phyloP scores from a whole-genome alignment of 2,113 vertebrate genomes.

The Arvicanthis niloticus region DNA sequence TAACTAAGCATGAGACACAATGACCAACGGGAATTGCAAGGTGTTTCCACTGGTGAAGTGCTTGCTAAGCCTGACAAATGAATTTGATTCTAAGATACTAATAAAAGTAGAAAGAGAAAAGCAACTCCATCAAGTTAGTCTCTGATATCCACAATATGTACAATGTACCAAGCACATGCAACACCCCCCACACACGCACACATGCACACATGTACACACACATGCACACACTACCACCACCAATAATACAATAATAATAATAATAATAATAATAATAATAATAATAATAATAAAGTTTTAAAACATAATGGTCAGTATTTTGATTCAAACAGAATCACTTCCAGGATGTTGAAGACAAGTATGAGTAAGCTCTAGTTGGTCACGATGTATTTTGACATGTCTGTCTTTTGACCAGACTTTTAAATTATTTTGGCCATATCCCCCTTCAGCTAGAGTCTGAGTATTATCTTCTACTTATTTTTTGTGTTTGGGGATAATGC shows the following conservation, averaged over 20 bases:
- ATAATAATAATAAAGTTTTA: background rate
- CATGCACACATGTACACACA: background rate
- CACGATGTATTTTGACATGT: background rate
- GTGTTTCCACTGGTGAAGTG: background rate
- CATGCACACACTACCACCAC: background rate
- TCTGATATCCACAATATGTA: background rate
- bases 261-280: background rate
- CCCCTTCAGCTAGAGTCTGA: background rate
- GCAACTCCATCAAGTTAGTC: background rate
- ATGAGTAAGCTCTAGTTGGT: background rate
- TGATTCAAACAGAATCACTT: constrained; percentile 16
- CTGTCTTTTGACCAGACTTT: background rate
- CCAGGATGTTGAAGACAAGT: background rate
- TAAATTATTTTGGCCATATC: background rate
- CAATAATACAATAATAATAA: too few relatives aligned
- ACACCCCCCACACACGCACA: background rate
- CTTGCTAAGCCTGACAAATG: background rate
- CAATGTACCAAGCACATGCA: background rate
- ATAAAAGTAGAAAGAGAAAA: background rate
- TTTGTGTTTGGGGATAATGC: background rate
- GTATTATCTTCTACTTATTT: background rate
- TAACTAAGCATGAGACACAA: constrained; percentile 16
- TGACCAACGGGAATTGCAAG: background rate
- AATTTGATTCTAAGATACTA: too few relatives aligned
- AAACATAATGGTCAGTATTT: background rate